These are phyloP conservation scores for Lochmaea capreae DNA, from an alignment of 2,888 invertebrate species.

Conservation along the genomic window DNA sequence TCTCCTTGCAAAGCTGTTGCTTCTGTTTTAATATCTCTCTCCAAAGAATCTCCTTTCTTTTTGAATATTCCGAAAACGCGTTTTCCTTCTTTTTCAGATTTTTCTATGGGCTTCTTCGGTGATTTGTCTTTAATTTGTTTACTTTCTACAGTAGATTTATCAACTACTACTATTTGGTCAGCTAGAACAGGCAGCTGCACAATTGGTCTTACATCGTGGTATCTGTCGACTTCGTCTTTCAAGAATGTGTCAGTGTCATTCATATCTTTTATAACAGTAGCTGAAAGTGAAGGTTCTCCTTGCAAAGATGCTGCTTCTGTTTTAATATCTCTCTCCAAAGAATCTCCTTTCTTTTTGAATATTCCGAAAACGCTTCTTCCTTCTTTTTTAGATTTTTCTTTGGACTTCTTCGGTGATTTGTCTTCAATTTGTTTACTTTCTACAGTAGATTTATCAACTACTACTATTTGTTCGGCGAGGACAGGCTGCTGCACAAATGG, in stretches of 20 bases:
- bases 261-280: conserved; percentile 11
- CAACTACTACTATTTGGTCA: background rate
- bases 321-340: conserved; percentile 22
- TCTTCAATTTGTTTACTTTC: conserved; percentile 29
- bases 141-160: too few species aligned
- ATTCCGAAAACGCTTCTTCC: conserved; percentile 30
- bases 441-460: background rate
- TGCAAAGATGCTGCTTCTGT: conserved; percentile 3
- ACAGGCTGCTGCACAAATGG: too few species aligned
- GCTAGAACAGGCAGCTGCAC: background rate
- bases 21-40: conserved; percentile 17
- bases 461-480: too few species aligned
- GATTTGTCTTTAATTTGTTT: background rate
- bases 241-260: conserved; percentile 43
- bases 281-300: conserved; percentile 12
- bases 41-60: conserved; percentile 20
- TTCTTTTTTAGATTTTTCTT: conserved; percentile 35
- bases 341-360: conserved; percentile 32
- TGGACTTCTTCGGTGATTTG: conserved; percentile 29
- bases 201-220: conserved; percentile 43
- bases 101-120: background rate
- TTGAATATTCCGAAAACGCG: conserved; percentile 34
- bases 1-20: conserved; percentile 19
- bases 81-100: conserved; percentile 38
- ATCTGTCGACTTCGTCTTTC: conserved; percentile 49